These are phyloP conservation scores for Petrocephalus zakoni DNA, from an alignment of 2,113 vertebrate species.

Conservation along the genomic window DNA sequence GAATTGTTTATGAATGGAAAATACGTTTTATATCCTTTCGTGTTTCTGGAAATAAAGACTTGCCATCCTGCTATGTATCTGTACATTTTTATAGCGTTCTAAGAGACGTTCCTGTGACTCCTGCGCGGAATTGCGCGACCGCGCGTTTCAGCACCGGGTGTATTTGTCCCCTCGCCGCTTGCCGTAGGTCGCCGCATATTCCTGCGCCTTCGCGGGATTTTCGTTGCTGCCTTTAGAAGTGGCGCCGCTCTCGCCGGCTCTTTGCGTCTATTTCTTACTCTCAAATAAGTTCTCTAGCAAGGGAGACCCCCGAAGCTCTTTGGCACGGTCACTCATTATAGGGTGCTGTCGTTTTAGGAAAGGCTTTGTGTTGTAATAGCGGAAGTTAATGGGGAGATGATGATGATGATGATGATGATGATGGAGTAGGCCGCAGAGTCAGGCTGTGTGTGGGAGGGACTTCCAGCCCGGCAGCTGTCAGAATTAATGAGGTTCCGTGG, in stretches of 20 bases:
- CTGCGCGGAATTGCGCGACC: background rate
- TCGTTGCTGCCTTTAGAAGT: background rate
- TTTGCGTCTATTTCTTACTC: background rate
- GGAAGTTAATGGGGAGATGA: background rate
- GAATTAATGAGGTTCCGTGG: background rate
- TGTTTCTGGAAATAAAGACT: slow-evolving; percentile 3
- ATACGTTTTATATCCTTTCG: background rate
- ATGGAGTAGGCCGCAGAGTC: background rate
- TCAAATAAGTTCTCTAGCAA: background rate
- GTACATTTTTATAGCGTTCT: background rate
- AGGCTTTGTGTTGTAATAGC: background rate
- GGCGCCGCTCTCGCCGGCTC: background rate
- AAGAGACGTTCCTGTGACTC: background rate
- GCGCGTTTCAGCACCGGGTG: background rate
- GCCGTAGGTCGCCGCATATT: background rate
- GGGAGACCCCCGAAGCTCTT: background rate
- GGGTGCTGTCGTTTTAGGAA: background rate
- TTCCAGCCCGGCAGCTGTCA: background rate
- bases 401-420: background rate
- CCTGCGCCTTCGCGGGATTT: background rate
- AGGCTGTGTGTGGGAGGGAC: background rate
- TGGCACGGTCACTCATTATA: background rate
- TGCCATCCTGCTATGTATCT: background rate
- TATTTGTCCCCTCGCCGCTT: background rate
- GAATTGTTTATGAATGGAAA: background rate